Percentiles rank a stretch among this genome's conserved stretches.
phyloP scores from a whole-genome alignment of 2,888 invertebrate genomes.

The Drosophila kanekoi region DNA sequence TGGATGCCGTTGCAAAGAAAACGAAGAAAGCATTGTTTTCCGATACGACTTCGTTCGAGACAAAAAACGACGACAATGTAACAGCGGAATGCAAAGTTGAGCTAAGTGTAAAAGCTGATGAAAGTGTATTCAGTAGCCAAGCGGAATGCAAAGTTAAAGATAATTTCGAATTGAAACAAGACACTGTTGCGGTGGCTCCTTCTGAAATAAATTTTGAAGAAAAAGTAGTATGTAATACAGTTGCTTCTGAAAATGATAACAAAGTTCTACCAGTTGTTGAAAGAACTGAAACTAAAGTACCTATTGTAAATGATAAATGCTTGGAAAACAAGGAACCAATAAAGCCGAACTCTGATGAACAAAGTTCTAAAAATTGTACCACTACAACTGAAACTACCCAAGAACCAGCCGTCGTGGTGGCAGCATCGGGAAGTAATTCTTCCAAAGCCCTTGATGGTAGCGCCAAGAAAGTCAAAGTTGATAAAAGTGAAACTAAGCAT shows the following conservation, averaged over 20 bases:
- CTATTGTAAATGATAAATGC: conserved; percentile 3
- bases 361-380: conserved; percentile 11
- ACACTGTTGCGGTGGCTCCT: neutral
- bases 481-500: conserved; percentile 6
- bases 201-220: conserved; percentile 9
- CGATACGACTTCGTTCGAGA: conserved; percentile 58
- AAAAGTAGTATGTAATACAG: neutral
- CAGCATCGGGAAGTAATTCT: neutral
- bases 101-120: conserved; percentile 17
- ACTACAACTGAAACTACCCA: neutral
- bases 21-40: conserved; percentile 84
- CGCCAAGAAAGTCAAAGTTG: conserved; percentile 4
- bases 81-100: conserved; percentile 32
- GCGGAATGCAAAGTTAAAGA: conserved; percentile 8
- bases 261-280: conserved; percentile 24
- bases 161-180: conserved; percentile 11
- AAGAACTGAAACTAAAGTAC: conserved; percentile 20
- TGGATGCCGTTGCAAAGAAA: conserved; percentile 84
- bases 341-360: conserved; percentile 2
- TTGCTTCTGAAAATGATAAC: conserved; percentile 7
- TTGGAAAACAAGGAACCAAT: neutral
- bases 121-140: conserved; percentile 5
- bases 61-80: conserved; percentile 18
- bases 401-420: neutral
- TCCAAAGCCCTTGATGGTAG: conserved; percentile 8